These are phyloP conservation scores for Limnephilus marmoratus DNA, from an alignment of 2,888 invertebrate species.

Conservation along the genomic window DNA sequence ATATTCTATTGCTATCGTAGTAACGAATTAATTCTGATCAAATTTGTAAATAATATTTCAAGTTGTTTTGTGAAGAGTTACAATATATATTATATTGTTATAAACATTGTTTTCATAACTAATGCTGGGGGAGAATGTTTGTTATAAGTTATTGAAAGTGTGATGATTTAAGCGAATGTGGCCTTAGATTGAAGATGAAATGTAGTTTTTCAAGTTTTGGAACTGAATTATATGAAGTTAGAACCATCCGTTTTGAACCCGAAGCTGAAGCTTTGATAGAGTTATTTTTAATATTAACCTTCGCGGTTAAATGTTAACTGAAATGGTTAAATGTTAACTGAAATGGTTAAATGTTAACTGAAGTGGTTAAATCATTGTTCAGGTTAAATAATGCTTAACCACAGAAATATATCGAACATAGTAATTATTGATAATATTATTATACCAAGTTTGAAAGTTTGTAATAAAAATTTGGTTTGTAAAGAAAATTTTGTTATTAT, in stretches of 20 bases:
- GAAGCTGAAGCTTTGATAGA: background rate
- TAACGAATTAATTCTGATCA: background rate
- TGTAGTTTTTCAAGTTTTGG: background rate
- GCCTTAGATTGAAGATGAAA: slow-evolving; percentile 9
- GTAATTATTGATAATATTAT: background rate
- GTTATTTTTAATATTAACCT: background rate
- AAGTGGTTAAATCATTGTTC: background rate
- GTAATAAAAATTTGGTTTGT: background rate
- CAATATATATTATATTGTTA: background rate
- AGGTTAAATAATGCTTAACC: background rate
- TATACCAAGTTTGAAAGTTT: background rate
- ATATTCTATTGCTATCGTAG: background rate
- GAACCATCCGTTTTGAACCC: slow-evolving; percentile 10
- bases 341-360: background rate
- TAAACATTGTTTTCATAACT: background rate
- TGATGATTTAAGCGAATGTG: slow-evolving; percentile 18
- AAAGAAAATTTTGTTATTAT: background rate
- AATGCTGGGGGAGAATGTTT: background rate
- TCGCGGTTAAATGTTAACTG: background rate
- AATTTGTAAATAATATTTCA: slow-evolving; percentile 3
- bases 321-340: background rate
- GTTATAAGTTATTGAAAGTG: slow-evolving; percentile 5
- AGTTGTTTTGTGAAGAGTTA: background rate
- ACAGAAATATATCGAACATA: slow-evolving; percentile 2
- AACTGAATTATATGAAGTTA: background rate